These are phyloP conservation scores for Oryctes rhinoceros DNA, from an alignment of 1,140 invertebrate species.

Conservation along the genomic window DNA sequence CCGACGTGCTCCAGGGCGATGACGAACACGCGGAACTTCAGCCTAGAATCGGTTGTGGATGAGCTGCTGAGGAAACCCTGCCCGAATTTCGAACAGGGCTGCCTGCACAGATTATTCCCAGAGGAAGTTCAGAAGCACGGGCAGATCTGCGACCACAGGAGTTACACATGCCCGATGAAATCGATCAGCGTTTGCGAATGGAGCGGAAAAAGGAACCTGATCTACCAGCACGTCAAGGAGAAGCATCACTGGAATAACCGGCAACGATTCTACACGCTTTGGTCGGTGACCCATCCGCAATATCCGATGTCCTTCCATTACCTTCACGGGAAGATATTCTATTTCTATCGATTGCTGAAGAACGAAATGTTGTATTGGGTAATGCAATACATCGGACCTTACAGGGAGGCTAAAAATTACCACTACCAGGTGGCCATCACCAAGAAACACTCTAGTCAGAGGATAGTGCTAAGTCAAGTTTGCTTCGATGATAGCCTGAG, in stretches of 20 bases:
- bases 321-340: neutral
- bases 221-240: neutral
- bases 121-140: neutral
- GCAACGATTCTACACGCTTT: neutral
- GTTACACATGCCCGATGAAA: neutral
- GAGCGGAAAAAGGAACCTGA: neutral
- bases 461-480: neutral
- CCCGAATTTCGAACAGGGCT: neutral
- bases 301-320: conserved; percentile 16
- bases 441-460: neutral
- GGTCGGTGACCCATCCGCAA: neutral
- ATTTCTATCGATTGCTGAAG: conserved; percentile 1
- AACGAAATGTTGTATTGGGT: neutral
- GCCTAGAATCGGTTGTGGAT: neutral
- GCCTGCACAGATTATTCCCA: neutral
- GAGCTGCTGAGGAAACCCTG: neutral
- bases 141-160: neutral
- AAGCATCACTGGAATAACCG: neutral
- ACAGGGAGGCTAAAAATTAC: neutral
- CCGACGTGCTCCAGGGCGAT: conserved; percentile 16
- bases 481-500: neutral
- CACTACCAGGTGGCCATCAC: neutral
- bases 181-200: neutral
- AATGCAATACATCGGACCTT: neutral
- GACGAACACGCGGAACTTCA: neutral